Evolutionary conservation across 2,797 vertebrate genomes (phyloP).

Genomic region (Caiman crocodilus): DNA sequence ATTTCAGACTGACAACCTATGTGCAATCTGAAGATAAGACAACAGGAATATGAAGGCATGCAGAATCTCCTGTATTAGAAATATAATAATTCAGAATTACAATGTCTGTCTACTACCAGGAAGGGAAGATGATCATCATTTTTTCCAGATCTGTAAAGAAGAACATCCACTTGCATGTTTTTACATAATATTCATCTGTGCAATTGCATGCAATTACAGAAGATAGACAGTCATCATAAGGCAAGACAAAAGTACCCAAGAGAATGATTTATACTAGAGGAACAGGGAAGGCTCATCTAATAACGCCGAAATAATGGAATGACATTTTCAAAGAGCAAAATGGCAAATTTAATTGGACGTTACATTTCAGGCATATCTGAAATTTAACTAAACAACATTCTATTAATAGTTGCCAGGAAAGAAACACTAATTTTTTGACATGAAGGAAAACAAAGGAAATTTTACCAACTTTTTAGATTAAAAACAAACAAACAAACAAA

Average conservation of each 20-base stretch:
- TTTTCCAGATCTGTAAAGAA: neutral
- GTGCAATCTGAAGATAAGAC: neutral
- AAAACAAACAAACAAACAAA: too few species aligned
- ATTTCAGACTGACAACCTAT: neutral
- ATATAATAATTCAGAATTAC: neutral
- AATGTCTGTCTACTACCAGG: neutral
- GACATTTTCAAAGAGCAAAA: neutral
- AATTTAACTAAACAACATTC: neutral
- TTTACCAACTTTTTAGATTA: neutral
- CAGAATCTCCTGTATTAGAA: neutral
- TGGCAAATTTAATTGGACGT: neutral
- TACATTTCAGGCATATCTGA: neutral
- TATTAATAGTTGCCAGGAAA: neutral
- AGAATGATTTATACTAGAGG: neutral
- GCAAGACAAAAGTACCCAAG: neutral
- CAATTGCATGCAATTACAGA: neutral
- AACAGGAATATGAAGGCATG: neutral
- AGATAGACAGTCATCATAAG: neutral
- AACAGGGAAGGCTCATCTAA: neutral
- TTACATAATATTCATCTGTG: neutral
- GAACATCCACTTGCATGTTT: neutral
- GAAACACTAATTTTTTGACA: neutral
- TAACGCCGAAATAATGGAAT: neutral
- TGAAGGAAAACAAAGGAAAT: neutral
- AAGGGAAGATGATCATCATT: neutral